A percentile compares a stretch with the other conserved stretches of the same genome.
phyloP scores from a whole-genome alignment of 2,113 vertebrate species.

The Toxotes jaculatrix region DNA sequence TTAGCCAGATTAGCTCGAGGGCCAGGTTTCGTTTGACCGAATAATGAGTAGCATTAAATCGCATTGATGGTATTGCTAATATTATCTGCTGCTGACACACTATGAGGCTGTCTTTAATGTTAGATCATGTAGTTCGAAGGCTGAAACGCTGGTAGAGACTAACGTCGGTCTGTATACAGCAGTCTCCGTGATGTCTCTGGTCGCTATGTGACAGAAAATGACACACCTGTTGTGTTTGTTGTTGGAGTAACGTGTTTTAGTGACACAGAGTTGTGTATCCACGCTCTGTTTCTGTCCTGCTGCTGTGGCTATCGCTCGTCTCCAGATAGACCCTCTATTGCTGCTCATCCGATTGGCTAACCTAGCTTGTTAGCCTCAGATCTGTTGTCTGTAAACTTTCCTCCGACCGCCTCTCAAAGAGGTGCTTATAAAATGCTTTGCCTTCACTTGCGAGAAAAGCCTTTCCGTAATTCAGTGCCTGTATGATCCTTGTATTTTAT shows the following conservation, averaged over 20 bases:
- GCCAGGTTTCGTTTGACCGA: background rate
- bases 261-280: background rate
- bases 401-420: background rate
- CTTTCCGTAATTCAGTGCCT: no score
- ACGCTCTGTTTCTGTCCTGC: background rate
- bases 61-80: background rate
- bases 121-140: rapidly evolving
- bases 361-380: constrained; percentile 31
- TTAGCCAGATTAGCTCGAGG: constrained; percentile 41
- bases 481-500: background rate
- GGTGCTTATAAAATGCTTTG: background rate
- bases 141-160: background rate
- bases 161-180: background rate
- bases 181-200: background rate
- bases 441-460: background rate
- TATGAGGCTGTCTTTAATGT: background rate
- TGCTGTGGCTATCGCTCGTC: background rate
- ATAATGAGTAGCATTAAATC: background rate
- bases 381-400: constrained; percentile 37
- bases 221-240: constrained; percentile 43
- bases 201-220: background rate
- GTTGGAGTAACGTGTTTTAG: background rate
- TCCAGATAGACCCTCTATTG: background rate
- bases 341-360: constrained; percentile 13
- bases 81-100: background rate